Base-by-base conservation (phyloP, 2,113 vertebrate species). In the Malaclemys terrapin region DNA sequence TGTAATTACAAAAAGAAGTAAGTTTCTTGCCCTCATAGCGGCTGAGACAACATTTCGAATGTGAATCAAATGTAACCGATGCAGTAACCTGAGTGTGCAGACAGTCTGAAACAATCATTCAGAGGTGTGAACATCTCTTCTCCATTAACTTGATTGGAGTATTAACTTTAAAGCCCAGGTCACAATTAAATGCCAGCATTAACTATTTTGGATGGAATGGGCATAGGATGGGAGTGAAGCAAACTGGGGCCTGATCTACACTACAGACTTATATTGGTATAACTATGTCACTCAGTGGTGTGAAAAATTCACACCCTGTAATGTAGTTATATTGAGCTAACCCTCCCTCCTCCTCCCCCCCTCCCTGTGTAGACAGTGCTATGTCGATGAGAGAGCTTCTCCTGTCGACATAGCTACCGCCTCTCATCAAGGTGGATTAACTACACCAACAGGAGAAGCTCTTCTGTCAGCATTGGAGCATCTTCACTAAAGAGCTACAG, bases 21-120 rank as follows among this genome's bases (percentile, higher is more conserved):
- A 89, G 31, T 91, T 69, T 38, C 65, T 69, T 89, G 57, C 42
- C 50, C 16, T 75, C 24, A 75, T 59, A 92, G 72, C 91, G 76
- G 45, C 16, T 65, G 31, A 88, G 47, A 93, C 25, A 96, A 93
- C 50, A 31, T n/a, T 94, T 96, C 80, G 86, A 90, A 94, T 91
- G 53, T 87, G 62, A 93, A 62, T 84, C 83, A 87, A 91, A 93
- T 85, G 10, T 95, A 96, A 97, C 82, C 38, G 16, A 56, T 35
- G 62, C 62, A 65, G 31, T 35, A 65, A n/a, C 31, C 31, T n/a
- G 62, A 65, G 59, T 17, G 16, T 27, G 17, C 54, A 93, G 91
- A 96, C 76, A 95, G 90, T 82, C 52, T 88, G 87, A 95, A 95
- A 94, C 82, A 82, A 91, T 93, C 96, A 95, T 35, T 69, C 91